These are phyloP conservation scores for Myotis lucifugus DNA, from an alignment of 2,113 vertebrate genomes.

Conservation along the genomic window DNA sequence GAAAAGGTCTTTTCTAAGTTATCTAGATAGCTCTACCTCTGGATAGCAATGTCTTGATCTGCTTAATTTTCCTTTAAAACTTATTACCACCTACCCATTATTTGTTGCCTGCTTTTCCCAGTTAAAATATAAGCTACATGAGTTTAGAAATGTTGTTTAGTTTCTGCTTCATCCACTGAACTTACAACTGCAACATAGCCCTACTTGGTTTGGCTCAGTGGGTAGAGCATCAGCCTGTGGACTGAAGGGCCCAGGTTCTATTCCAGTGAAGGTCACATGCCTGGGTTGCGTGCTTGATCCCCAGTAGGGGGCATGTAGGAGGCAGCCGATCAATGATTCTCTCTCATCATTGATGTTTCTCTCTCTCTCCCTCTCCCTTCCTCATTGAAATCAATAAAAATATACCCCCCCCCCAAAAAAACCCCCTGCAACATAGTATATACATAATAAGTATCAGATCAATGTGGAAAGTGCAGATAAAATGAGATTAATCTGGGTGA, in stretches of 20 bases:
- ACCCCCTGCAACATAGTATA: no score
- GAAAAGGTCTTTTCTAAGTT: background rate
- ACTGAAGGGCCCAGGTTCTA: no score
- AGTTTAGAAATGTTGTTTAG: background rate
- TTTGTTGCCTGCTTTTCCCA: background rate
- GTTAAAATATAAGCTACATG: background rate
- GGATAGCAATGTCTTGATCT: background rate
- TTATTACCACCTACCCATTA: background rate
- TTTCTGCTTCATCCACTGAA: background rate
- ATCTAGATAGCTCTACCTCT: background rate
- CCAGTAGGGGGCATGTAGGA: no score
- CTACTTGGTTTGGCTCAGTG: no score
- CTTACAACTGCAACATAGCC: background rate
- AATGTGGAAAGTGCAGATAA: background rate
- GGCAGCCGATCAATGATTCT: no score
- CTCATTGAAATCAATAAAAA: no score
- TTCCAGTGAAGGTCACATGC: no score
- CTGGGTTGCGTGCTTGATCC: no score
- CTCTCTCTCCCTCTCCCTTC: no score
- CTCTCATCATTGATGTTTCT: no score
- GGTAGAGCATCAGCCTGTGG: no score
- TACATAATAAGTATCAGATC: background rate
- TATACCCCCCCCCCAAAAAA: no score
- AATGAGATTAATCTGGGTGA: background rate
- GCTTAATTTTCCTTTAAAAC: background rate